These are phyloP conservation scores for Argyrosomus regius DNA, from an alignment of 2,797 vertebrate species.

Conservation along the genomic window DNA sequence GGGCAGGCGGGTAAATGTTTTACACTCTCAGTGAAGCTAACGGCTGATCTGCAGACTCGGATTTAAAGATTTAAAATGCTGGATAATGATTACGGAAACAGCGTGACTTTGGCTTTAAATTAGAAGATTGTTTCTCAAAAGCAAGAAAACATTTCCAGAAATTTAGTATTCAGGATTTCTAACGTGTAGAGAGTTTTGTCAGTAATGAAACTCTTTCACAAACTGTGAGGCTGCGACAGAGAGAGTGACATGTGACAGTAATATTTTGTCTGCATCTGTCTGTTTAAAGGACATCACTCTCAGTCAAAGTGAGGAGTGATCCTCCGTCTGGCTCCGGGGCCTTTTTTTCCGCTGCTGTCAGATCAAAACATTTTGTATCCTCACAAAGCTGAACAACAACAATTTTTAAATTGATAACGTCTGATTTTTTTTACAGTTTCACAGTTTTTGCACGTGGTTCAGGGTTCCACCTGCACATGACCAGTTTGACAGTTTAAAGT, in stretches of 20 bases:
- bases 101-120: not conserved
- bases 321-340: constrained; percentile 44
- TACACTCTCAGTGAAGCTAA: constrained; percentile 26
- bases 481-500: not conserved
- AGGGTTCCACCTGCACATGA: not conserved
- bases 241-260: constrained; percentile 43
- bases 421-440: not conserved
- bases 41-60: constrained; percentile 14
- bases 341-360: constrained; percentile 30
- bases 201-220: not conserved
- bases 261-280: constrained; percentile 18
- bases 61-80: constrained; percentile 45
- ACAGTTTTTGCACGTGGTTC: not conserved
- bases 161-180: not conserved
- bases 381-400: constrained; percentile 6
- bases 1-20: constrained; percentile 66
- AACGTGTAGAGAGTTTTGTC: not conserved
- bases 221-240: constrained; percentile 10
- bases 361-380: constrained; percentile 25
- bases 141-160: not conserved
- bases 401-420: constrained; percentile 22
- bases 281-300: constrained; percentile 42
- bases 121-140: not conserved
- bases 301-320: constrained; percentile 43
- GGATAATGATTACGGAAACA: constrained; percentile 57